phyloP scores from a whole-genome alignment of 2,113 vertebrate species.

The Eurypyga helias region DNA sequence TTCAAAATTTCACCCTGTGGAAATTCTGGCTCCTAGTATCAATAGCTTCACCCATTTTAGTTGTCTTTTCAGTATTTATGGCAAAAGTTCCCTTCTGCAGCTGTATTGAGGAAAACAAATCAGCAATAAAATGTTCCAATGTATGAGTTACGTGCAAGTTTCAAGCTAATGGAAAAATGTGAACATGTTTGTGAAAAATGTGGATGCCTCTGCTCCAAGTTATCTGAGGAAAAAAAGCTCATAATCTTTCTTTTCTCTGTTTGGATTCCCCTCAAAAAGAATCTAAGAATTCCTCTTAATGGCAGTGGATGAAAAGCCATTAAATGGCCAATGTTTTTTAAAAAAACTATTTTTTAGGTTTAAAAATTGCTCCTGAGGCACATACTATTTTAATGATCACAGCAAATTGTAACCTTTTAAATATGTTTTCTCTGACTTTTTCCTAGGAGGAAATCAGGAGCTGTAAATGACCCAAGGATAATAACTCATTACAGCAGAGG shows the following conservation, averaged over 20 bases:
- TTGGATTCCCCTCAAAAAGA: not conserved
- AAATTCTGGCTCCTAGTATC: not conserved
- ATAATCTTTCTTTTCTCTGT: not conserved
- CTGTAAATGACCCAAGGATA: not conserved
- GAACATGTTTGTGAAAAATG: not conserved
- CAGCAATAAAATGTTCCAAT: not conserved
- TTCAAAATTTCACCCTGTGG: not conserved
- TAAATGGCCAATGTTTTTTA: not conserved
- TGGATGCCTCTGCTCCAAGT: not conserved
- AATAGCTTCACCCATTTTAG: not conserved
- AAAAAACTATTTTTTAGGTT: not conserved
- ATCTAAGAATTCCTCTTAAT: not conserved
- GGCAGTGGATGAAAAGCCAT: not conserved
- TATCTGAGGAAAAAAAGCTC: not conserved
- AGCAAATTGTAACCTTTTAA: not conserved
- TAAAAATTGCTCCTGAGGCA: not conserved
- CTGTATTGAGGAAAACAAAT: not conserved
- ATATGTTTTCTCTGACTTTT: not conserved
- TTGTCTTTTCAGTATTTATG: not conserved
- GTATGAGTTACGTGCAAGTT: not conserved
- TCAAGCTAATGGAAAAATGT: not conserved
- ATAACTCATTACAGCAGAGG: not conserved
- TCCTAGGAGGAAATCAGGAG: not conserved
- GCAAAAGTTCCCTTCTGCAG: not conserved
- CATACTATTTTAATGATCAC: not conserved